Conservation (phyloP, 2,888 invertebrate species). For the Chelonus formosanus region DNA sequence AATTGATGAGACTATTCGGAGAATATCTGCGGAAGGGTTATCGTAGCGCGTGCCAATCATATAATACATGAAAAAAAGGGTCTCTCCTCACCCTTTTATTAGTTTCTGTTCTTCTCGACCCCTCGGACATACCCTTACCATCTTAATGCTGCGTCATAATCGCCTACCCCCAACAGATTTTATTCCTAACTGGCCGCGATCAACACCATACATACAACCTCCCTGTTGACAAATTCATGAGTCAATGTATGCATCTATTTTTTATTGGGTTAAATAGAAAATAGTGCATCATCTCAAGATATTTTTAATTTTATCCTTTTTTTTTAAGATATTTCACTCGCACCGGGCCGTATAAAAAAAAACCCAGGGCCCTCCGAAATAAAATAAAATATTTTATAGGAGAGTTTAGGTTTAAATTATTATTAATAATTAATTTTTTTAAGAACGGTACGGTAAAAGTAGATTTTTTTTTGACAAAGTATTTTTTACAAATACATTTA, state of each 20-base stretch:
- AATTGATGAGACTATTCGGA: conserved; percentile 53
- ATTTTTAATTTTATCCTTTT: too few species aligned
- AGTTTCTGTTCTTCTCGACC: conserved; percentile 4
- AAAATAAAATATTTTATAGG: too few species aligned
- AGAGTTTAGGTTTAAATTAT: too few species aligned
- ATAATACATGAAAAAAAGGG: conserved; percentile 9
- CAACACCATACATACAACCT: background rate
- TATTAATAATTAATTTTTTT: too few species aligned
- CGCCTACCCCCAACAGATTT: conserved; percentile 4
- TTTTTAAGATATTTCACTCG: too few species aligned
- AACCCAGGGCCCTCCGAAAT: too few species aligned
- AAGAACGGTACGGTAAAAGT: too few species aligned
- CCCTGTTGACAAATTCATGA: background rate
- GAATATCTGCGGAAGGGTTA: conserved; percentile 46
- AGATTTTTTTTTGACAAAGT: too few species aligned
- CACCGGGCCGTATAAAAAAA: too few species aligned
- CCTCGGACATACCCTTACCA: conserved; percentile 1
- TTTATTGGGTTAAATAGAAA: background rate
- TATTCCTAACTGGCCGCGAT: conserved; percentile 5
- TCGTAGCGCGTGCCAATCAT: conserved; percentile 23
- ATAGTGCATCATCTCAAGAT: too few species aligned
- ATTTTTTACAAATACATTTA: too few species aligned
- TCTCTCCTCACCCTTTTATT: conserved; percentile 11
- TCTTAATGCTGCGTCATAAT: conserved; percentile 17
- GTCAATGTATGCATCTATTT: background rate